Evolutionary conservation across 2,888 invertebrate species (phyloP).

Genomic region (Alentia gelatinosa): DNA sequence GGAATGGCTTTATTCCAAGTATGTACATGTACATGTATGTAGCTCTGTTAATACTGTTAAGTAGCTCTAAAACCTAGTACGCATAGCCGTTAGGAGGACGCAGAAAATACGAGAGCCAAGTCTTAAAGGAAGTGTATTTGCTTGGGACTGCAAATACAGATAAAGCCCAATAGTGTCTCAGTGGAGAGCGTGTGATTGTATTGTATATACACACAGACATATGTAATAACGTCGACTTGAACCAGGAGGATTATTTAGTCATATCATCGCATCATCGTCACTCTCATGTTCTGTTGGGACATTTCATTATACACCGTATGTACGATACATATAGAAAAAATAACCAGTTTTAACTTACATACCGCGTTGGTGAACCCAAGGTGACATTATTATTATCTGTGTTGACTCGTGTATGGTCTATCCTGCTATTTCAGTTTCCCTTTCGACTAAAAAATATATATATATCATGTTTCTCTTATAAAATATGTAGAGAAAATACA

Average conservation of each 20-base stretch:
- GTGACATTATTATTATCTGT: too few species aligned
- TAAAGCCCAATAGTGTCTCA: not conserved
- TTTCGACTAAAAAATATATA: too few species aligned
- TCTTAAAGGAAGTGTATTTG: not conserved
- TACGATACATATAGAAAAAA: not conserved
- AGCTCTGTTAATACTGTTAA: constrained; percentile 43
- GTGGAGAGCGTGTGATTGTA: not conserved
- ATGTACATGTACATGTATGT: constrained; percentile 32
- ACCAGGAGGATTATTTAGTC: not conserved
- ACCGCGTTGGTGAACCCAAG: too few species aligned
- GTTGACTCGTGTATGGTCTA: too few species aligned
- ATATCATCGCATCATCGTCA: not conserved
- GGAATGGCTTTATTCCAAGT: constrained; percentile 36
- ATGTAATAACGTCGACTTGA: not conserved
- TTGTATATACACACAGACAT: not conserved
- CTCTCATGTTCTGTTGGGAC: not conserved
- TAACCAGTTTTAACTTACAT: too few species aligned
- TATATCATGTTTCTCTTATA: not conserved
- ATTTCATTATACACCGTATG: not conserved
- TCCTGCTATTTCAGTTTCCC: too few species aligned
- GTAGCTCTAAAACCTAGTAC: constrained; percentile 4
- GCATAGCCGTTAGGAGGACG: not conserved
- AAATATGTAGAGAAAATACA: not conserved
- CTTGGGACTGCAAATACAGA: not conserved
- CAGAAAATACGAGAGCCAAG: not conserved